Evolutionary conservation across 2,888 invertebrate genomes (phyloP).

Genomic region (Mythimna loreyi): DNA sequence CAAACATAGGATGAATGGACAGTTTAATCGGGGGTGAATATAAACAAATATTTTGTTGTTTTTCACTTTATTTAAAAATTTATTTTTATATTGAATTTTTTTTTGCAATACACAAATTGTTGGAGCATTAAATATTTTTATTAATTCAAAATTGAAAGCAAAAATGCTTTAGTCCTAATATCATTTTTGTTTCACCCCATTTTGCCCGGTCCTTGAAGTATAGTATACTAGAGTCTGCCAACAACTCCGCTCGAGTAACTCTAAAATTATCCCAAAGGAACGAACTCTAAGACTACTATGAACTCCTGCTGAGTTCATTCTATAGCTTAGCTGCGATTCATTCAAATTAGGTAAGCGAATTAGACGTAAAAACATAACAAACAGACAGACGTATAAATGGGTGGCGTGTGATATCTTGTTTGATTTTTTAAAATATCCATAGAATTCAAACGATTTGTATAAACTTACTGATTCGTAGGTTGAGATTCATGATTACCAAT

Average conservation of each 20-base stretch:
- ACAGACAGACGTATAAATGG: not conserved
- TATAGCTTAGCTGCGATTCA: not conserved
- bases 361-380: not conserved
- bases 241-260: not conserved
- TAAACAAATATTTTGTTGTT: no score
- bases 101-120: no score
- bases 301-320: not conserved
- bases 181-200: no score
- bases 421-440: conserved; percentile 3
- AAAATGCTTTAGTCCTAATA: no score
- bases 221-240: not conserved
- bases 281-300: not conserved
- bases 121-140: no score
- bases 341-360: not conserved
- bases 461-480: conserved; percentile 95
- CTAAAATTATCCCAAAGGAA: not conserved
- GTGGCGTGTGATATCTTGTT: not conserved
- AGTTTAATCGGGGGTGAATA: no score
- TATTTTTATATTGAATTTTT: no score
- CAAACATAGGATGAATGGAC: not conserved
- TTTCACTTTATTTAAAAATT: no score
- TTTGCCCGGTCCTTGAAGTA: no score
- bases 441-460: conserved; percentile 6
- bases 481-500: conserved; percentile 96
- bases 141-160: no score